Conservation (phyloP, 2,797 vertebrate genomes). For the Bradypodion ventrale region DNA sequence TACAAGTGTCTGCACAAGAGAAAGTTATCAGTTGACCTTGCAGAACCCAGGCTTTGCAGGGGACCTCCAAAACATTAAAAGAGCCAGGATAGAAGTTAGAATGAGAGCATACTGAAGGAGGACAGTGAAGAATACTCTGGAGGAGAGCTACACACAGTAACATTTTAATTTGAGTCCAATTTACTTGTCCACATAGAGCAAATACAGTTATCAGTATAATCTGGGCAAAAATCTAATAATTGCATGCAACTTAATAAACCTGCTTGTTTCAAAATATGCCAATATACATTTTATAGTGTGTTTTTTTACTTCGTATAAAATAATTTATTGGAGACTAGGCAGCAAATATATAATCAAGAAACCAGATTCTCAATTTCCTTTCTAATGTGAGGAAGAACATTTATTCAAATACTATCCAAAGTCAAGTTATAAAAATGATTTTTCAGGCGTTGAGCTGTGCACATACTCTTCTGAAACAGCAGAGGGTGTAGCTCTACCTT, state of each 20-base stretch:
- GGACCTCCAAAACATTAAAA: background rate
- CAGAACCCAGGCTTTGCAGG: background rate
- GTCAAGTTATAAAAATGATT: background rate
- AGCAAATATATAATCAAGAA: too few relatives aligned
- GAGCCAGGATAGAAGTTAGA: background rate
- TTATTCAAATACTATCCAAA: background rate
- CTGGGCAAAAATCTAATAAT: background rate
- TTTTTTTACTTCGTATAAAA: background rate
- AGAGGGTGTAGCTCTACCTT: constrained; percentile 38
- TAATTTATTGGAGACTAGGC: too few relatives aligned
- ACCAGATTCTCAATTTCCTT: background rate
- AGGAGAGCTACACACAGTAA: background rate
- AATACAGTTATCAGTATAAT: too few relatives aligned
- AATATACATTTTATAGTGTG: too few relatives aligned
- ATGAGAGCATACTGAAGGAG: background rate
- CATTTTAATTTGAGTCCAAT: background rate
- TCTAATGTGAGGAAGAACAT: background rate
- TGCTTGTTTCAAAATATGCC: background rate
- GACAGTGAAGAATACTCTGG: background rate
- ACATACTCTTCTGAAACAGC: constrained; percentile 18
- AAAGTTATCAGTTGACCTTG: background rate
- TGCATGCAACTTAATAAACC: background rate
- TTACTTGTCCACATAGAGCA: too few relatives aligned
- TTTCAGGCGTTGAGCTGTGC: background rate
- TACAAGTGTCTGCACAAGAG: too few relatives aligned